Evolutionary conservation across 2,888 invertebrate genomes (phyloP).

Genomic region (Syrista parreyssii): DNA sequence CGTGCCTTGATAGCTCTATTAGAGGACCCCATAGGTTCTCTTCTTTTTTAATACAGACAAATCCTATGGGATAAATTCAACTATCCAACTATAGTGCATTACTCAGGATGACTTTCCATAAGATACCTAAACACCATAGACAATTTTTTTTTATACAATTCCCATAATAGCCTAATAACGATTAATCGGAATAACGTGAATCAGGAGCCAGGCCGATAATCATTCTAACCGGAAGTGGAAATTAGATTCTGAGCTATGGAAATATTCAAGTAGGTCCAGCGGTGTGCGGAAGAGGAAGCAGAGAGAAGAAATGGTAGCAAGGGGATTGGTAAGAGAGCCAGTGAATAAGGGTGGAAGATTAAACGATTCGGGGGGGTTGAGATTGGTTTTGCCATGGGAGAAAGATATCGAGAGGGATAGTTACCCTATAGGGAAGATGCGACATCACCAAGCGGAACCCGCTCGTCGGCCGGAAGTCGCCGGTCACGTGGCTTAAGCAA

Average conservation of each 20-base stretch:
- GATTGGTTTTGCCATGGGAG: not conserved
- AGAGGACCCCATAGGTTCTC: constrained; percentile 22
- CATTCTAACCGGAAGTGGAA: not conserved
- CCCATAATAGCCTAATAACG: not conserved
- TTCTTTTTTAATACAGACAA: constrained; percentile 9
- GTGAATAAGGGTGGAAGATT: constrained; percentile 11
- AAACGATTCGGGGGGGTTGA: constrained; percentile 20
- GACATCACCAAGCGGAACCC: constrained; percentile 63
- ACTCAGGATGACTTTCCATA: not conserved
- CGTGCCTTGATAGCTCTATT: constrained; percentile 54
- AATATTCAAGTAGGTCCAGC: not conserved
- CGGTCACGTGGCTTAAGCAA: constrained; percentile 66
- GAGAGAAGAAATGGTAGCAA: not conserved
- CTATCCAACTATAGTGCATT: not conserved
- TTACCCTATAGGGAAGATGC: constrained; percentile 43
- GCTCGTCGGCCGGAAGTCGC: constrained; percentile 64
- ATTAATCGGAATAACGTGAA: not conserved
- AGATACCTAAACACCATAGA: not conserved
- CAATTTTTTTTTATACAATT: not conserved
- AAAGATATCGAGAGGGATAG: not conserved
- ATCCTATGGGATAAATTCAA: not conserved
- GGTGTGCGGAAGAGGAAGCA: not conserved
- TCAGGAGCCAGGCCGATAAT: not conserved
- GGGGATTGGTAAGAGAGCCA: not conserved
- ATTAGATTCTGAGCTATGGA: not conserved